These are phyloP conservation scores for Lycocorax pyrrhopterus DNA, from an alignment of 2,113 vertebrate species.

Conservation along the genomic window DNA sequence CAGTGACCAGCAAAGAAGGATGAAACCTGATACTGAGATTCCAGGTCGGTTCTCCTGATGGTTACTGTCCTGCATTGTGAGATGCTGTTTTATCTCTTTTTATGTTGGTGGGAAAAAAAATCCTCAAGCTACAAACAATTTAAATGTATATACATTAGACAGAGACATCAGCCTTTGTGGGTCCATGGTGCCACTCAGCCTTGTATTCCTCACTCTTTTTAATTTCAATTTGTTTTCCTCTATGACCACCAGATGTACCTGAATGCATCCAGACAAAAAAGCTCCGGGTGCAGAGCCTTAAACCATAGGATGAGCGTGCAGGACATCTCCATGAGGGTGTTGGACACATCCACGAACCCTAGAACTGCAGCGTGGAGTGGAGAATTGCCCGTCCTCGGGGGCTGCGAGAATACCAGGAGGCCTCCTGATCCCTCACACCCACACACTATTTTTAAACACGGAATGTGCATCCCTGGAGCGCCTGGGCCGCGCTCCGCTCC, in stretches of 20 bases:
- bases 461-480: not conserved
- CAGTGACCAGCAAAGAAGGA: not conserved
- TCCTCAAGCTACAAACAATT: not conserved
- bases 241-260: not conserved
- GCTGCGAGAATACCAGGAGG: rapidly evolving
- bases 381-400: not conserved
- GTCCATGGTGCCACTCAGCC: too few species aligned
- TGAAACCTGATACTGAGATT: not conserved
- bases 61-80: not conserved
- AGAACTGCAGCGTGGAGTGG: not conserved
- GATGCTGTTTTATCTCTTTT: not conserved
- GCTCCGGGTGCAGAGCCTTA: rapidly evolving
- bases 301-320: not conserved
- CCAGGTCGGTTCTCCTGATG: not conserved
- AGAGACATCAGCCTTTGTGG: rapidly evolving
- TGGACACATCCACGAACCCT: too few species aligned
- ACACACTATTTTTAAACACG: not conserved
- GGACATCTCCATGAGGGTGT: not conserved
- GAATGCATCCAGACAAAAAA: not conserved
- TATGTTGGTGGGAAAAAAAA: rapidly evolving
- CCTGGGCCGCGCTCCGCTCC: not conserved
- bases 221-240: not conserved
- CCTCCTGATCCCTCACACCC: not conserved
- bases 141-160: not conserved
- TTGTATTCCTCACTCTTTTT: not conserved